phyloP scores from a whole-genome alignment of 2,113 vertebrate genomes.

The Xyliphius kryptos region DNA sequence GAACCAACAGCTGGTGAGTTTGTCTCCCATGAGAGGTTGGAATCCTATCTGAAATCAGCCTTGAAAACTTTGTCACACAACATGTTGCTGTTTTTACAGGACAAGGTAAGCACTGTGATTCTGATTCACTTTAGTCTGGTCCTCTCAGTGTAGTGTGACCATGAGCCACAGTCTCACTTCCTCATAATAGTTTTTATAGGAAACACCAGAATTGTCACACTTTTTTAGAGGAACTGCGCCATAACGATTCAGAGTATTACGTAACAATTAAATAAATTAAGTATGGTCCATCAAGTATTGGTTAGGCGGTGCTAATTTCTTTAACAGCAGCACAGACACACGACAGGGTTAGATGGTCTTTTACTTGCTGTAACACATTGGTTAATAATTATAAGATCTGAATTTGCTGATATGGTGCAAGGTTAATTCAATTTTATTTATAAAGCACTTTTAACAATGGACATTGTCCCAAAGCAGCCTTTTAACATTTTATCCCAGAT shows the following conservation, averaged over 20 bases:
- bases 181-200: slow-evolving; percentile 40
- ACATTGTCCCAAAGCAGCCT: no score
- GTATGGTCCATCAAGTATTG: no score
- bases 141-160: slow-evolving; percentile 54
- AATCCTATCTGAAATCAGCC: slow-evolving; percentile 62
- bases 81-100: slow-evolving; percentile 76
- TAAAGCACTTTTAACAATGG: no score
- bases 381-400: no score
- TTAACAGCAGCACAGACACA: no score
- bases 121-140: not conserved
- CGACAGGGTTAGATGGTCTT: no score
- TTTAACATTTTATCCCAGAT: no score
- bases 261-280: not conserved
- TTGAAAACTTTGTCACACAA: slow-evolving; percentile 66
- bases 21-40: slow-evolving; percentile 59
- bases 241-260: no score
- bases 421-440: no score
- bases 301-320: no score
- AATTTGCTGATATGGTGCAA: no score
- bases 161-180: slow-evolving; percentile 49
- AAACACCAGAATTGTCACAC: slow-evolving; percentile 21
- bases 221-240: not conserved
- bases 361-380: no score
- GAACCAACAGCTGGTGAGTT: slow-evolving; percentile 70
- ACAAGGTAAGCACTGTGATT: slow-evolving; percentile 62